A percentile compares a stretch with the other conserved stretches of the same genome.
Evolutionary conservation across 1,140 invertebrate genomes (phyloP).

Genomic region (Euschistus heros): DNA sequence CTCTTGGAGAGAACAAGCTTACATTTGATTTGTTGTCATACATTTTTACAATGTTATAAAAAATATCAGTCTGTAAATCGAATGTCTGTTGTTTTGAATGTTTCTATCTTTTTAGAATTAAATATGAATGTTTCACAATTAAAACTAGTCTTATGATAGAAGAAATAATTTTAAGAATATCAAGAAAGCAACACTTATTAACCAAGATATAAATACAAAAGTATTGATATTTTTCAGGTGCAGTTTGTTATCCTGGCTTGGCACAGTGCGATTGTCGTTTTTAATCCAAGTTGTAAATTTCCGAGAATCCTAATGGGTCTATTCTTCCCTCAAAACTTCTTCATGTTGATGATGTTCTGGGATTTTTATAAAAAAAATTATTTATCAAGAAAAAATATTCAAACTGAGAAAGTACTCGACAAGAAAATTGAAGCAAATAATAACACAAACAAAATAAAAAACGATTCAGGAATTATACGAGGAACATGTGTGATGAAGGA

Average conservation of each 20-base stretch:
- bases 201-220: too few species aligned
- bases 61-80: neutral
- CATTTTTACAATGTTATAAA: neutral
- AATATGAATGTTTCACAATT: neutral
- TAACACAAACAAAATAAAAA: too few species aligned
- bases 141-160: neutral
- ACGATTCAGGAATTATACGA: too few species aligned
- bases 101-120: too few species aligned
- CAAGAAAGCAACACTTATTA: too few species aligned
- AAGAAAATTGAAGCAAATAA: too few species aligned
- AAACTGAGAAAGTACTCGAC: neutral
- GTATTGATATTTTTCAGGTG: neutral
- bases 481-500: too few species aligned
- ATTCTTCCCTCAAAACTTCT: conserved; percentile 58
- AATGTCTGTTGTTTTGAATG: too few species aligned
- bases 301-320: conserved; percentile 48
- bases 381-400: neutral
- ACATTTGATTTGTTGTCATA: neutral
- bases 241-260: neutral
- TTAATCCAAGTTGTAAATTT: conserved; percentile 49
- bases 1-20: too few species aligned
- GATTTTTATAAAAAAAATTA: conserved; percentile 62
- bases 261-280: neutral
- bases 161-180: neutral
- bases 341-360: conserved; percentile 69